These are phyloP conservation scores for Anabacerthia variegaticeps DNA, from an alignment of 2,797 vertebrate species.

Conservation along the genomic window DNA sequence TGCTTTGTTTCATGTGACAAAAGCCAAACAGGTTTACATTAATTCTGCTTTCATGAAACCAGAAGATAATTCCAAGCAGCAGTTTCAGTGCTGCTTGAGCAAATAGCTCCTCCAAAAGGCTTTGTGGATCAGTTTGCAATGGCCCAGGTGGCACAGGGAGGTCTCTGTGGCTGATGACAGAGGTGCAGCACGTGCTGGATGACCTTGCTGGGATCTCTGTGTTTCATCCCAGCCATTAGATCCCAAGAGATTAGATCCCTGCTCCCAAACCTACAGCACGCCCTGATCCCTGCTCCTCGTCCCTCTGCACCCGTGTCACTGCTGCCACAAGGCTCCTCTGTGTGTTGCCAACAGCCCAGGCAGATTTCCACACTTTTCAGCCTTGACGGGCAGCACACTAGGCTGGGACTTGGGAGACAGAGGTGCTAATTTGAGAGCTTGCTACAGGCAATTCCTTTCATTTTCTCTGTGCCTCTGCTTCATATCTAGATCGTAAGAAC, in stretches of 20 bases:
- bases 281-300: background rate
- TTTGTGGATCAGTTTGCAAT: background rate
- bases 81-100: background rate
- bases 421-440: slow-evolving; percentile 47
- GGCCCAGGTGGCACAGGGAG: background rate
- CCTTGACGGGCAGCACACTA: background rate
- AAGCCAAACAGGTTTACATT: background rate
- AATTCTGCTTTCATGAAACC: background rate
- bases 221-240: background rate
- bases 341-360: background rate
- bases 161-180: background rate
- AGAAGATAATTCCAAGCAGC: background rate
- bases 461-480: slow-evolving; percentile 25
- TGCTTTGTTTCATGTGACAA: background rate
- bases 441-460: slow-evolving; percentile 39
- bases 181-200: background rate
- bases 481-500: background rate
- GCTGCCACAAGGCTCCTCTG: background rate
- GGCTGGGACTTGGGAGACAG: background rate
- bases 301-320: background rate
- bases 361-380: background rate
- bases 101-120: background rate
- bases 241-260: background rate
- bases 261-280: background rate
- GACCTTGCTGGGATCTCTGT: background rate